Evolutionary conservation across 2,113 vertebrate genomes (phyloP), one percentile per base, ranked within the genome.

Genomic region (Tautogolabrus adspersus): DNA sequence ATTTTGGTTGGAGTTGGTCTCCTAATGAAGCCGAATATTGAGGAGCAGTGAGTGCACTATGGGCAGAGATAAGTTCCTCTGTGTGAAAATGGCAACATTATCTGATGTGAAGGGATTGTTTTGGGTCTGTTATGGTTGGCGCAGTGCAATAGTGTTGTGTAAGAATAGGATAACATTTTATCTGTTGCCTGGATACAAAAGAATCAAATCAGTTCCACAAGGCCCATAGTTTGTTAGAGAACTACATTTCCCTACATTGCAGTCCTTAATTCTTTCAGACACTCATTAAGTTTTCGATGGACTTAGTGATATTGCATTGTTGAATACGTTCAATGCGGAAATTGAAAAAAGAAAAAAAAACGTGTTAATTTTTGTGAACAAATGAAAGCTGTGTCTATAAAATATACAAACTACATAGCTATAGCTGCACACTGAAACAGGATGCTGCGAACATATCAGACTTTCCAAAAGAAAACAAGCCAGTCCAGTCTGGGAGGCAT

Each of bases 41-140:
- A 18, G n/a, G 15, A 57, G 9, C 7, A n/a, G 63, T 63, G 16
- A n/a, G 62, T 70, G 19, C 47, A 55, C 0, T 18, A 30, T 64
- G 63, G 52, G 26, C 12, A 63, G 52, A 42, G 19, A 66, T 54
- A 10, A 62, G 51, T 30, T 79, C 42, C 59, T 66, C 52, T 73
- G 57, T 69, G 52, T 83, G 8, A 77, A 89, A 79, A 83, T 8
- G 42, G 12, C 58, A 15, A n/a, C 10, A 77, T 75, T 81, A 86
- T 89, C 77, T 75, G 86, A 87, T 87, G 42, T 81, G 52, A 84
- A 55, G 10, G 75, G 68, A 75, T 84, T 88, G 79, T 89, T 83
- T 77, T 59, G 9, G 42, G 66, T 59, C 40, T 77, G 66, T 87
- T 87, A 21, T 85, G 37, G 42, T 89, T 84, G 81, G 73, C 82